phyloP scores from a whole-genome alignment of 1,140 invertebrate species.

The Anagrus nilaparvatae region DNA sequence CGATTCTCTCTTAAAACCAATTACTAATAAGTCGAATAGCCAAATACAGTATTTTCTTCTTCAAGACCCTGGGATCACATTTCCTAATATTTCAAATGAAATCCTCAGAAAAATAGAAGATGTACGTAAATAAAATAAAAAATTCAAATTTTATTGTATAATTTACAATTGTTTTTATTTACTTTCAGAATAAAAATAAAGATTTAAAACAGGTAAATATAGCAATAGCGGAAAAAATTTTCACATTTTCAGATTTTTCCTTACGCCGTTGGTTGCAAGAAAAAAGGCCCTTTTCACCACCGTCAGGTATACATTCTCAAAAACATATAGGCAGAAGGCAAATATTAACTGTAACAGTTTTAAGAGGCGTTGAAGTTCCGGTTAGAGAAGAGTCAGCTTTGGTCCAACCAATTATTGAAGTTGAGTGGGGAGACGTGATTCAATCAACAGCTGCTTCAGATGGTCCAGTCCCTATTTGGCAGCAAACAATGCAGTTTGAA shows the following conservation, averaged over 20 bases:
- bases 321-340: conserved; percentile 25
- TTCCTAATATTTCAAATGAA: conserved; percentile 4
- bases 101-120: conserved; percentile 3
- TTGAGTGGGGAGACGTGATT: conserved; percentile 33
- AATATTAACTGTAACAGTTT: conserved; percentile 29
- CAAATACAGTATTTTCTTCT: conserved; percentile 29
- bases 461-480: conserved; percentile 37
- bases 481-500: conserved; percentile 35
- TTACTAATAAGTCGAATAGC: conserved; percentile 11
- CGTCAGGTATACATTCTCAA: conserved; percentile 8
- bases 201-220: conserved; percentile 23
- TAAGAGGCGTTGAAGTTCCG: conserved; percentile 36
- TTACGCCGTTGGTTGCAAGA: conserved; percentile 28
- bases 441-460: conserved; percentile 29
- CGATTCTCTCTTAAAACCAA: conserved; percentile 18
- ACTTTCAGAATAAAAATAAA: conserved; percentile 14
- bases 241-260: conserved; percentile 30
- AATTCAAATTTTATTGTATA: background rate
- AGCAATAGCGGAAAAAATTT: conserved; percentile 29
- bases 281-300: conserved; percentile 23
- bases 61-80: conserved; percentile 22
- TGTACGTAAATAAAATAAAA: conserved; percentile 4
- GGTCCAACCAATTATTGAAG: conserved; percentile 33
- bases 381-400: conserved; percentile 37
- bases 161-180: background rate